phyloP scores from a whole-genome alignment of 2,113 vertebrate genomes.

The Halichoeres trimaculatus region DNA sequence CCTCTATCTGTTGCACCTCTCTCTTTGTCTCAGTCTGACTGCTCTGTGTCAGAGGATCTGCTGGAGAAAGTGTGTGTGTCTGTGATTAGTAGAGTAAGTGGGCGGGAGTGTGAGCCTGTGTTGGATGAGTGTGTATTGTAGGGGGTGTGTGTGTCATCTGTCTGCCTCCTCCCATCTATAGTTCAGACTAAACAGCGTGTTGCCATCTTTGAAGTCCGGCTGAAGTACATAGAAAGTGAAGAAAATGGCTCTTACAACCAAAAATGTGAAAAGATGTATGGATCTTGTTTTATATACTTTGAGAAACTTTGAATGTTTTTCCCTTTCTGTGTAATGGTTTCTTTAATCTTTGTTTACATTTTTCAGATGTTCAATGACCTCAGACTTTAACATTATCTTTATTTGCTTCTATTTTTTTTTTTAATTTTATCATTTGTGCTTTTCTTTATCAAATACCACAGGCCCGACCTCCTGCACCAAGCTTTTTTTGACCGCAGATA shows the following conservation, averaged over 20 bases:
- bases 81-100: slow-evolving; percentile 75
- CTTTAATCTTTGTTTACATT: background rate
- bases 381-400: background rate
- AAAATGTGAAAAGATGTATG: background rate
- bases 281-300: background rate
- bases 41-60: slow-evolving; percentile 69
- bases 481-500: too few species aligned
- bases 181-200: slow-evolving; percentile 24
- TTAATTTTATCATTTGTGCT: too few species aligned
- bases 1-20: slow-evolving; percentile 59
- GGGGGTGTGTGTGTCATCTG: slow-evolving; percentile 31
- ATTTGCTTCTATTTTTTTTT: too few species aligned
- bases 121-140: slow-evolving; percentile 47
- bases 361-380: background rate
- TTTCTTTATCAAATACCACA: too few species aligned
- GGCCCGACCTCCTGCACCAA: too few species aligned
- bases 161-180: slow-evolving; percentile 62
- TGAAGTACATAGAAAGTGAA: slow-evolving; percentile 7
- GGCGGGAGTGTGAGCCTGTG: slow-evolving; percentile 68
- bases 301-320: background rate
- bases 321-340: background rate
- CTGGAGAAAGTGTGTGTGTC: slow-evolving; percentile 57
- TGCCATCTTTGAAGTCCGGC: background rate
- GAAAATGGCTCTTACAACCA: background rate
- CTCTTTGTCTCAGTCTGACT: slow-evolving; percentile 51